Base-by-base conservation (phyloP, 2,888 invertebrate species). In the Sinopyrophorus schimmeli region DNA sequence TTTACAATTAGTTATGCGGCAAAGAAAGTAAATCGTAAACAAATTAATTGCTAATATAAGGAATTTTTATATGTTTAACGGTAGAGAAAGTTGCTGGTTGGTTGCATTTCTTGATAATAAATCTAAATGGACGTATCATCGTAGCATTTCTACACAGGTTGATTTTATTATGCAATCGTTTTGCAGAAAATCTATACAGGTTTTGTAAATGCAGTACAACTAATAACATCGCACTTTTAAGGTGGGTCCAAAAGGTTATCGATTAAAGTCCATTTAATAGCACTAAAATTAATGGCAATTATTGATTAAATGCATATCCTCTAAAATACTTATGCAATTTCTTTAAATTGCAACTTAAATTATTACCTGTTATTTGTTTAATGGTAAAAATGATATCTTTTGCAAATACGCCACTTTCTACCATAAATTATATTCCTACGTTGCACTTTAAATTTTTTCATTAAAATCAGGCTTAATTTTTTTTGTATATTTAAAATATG, bases 111-210 rank as follows among this genome's bases (percentile, higher is more conserved):
- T 32, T 20, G 39, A 16, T 14, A 23, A 39, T 47, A 47, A 39
- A 46, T 46, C 24, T 17, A 28, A 18, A 17, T 31, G 30, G 20
- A 28, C 31, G 14, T 32, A 32, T 47, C 40, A 23, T 11, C 21
- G 23, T 17, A 26, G 46, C 28, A 17, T 39, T 40, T 27, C 47
- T 47, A 32, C 23, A 44, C 46, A 47, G 46, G 46, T 46, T 47
- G 32, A 47, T 47, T 18, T 32, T 23, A 6, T 39, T 39, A 24
- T 14, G 31, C 20, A 39, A 39, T 12, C 20, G 21, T 44, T 18
- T 14, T 28, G 17, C 37, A 28, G 30, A 31, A 31, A 31, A 12
- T 11, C 12, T 5, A 35, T 21, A 35, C 24, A 10, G 15, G n/a
- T 32, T 32, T 32, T 20, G 20, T 20, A 32, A 32, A 32, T 32